phyloP scores from a whole-genome alignment of 2,797 vertebrate genomes.

The Rhinophrynus dorsalis region DNA sequence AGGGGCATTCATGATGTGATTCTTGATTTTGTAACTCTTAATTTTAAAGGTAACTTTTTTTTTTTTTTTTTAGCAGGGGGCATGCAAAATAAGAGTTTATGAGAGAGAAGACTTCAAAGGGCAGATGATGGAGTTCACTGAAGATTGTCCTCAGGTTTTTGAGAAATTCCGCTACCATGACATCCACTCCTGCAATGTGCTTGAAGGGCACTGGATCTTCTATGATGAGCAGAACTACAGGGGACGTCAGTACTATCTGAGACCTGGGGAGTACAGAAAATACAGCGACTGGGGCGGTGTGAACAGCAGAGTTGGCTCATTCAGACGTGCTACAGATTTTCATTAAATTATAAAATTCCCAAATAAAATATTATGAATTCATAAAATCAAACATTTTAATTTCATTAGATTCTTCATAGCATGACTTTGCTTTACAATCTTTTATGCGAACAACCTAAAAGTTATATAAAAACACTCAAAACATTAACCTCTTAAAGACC shows the following conservation, averaged over 20 bases:
- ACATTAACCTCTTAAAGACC: too few species aligned
- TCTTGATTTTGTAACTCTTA: too few species aligned
- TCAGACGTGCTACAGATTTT: slow-evolving; percentile 48
- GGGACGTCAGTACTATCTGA: slow-evolving; percentile 53
- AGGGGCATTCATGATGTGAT: too few species aligned
- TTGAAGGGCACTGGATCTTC: slow-evolving; percentile 55
- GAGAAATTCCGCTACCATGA: slow-evolving; percentile 53
- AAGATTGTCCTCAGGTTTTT: slow-evolving; percentile 55
- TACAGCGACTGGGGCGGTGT: slow-evolving; percentile 46
- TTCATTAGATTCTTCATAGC: too few species aligned
- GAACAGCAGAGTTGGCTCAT: slow-evolving; percentile 51
- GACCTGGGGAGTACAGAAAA: slow-evolving; percentile 46
- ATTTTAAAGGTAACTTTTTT: too few species aligned
- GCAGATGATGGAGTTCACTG: slow-evolving; percentile 53
- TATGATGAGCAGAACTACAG: slow-evolving; percentile 53
- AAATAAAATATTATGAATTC: neutral
- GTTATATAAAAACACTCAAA: too few species aligned
- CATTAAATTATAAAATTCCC: neutral
- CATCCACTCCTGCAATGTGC: slow-evolving; percentile 51
- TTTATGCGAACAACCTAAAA: too few species aligned
- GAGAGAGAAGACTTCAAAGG: slow-evolving; percentile 55
- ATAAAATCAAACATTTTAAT: too few species aligned
- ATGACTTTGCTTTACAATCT: too few species aligned
- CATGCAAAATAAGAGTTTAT: slow-evolving; percentile 51
- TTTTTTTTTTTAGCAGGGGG: slow-evolving; percentile 3